phyloP scores from a whole-genome alignment of 2,113 vertebrate species.

The Tapirus terrestris region DNA sequence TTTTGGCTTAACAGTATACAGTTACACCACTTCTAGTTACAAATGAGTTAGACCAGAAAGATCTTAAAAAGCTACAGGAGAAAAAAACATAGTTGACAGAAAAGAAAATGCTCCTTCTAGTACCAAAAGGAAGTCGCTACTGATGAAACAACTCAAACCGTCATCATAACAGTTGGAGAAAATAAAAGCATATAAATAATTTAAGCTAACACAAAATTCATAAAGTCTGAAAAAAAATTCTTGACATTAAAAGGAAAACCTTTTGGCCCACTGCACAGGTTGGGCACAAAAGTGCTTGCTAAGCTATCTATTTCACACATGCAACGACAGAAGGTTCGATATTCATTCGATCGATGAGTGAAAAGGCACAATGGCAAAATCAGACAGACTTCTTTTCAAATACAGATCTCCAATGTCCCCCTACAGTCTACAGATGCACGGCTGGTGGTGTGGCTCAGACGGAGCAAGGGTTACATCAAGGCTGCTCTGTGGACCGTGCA shows the following conservation, averaged over 20 bases:
- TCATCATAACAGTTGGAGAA: constrained; percentile 65
- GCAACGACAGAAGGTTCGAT: constrained; percentile 99
- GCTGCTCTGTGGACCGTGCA: constrained; percentile 96
- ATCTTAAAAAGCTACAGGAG: constrained; percentile 41
- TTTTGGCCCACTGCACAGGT: constrained; percentile 90
- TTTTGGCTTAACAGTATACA: background rate
- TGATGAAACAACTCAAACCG: constrained; percentile 47
- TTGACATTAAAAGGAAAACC: constrained; percentile 84
- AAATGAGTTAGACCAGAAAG: constrained; percentile 22
- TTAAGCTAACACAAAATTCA: constrained; percentile 79
- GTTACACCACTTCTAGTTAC: constrained; percentile 44
- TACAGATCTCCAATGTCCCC: constrained; percentile 95
- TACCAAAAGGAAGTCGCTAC: constrained; percentile 33
- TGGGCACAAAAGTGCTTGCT: constrained; percentile 96
- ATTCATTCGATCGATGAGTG: constrained; percentile 99
- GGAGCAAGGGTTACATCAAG: constrained; percentile 98
- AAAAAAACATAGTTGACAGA: constrained; percentile 36
- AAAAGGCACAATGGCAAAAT: constrained; percentile 99
- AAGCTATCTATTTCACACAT: constrained; percentile 98
- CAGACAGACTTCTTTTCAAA: constrained; percentile 98
- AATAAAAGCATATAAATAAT: constrained; percentile 71
- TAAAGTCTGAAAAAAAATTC: constrained; percentile 76
- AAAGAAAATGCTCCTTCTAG: constrained; percentile 55
- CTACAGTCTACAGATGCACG: constrained; percentile 95
- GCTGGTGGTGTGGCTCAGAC: constrained; percentile 93